Base-by-base conservation (phyloP, 2,888 invertebrate species). In the Scrobipalpa atriplicella region DNA sequence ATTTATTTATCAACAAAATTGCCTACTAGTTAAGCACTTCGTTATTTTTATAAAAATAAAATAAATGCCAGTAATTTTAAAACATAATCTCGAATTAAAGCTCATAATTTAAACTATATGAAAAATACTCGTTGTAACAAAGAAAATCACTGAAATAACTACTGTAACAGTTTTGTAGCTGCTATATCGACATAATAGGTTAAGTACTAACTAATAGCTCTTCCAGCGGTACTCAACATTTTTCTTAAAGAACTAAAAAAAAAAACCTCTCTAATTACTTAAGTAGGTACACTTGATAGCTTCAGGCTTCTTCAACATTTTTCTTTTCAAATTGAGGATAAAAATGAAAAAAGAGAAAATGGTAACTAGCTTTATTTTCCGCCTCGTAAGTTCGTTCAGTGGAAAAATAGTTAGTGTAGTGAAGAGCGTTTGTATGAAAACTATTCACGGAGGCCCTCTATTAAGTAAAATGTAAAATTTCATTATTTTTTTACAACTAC, bases 111-210 rank as follows among this genome's bases (percentile, higher is more conserved):
- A 47, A n/a, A 47, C n/a, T n/a, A n/a, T 47, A 16, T n/a, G n/a
- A 47, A 16, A 47, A 47, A 47, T 47, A 47, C 47, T 47, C 16
- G 16, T 47, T 52, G 52, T 9, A 19, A 52, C 52, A 21, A 19
- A 19, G 52, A 11, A 52, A 52, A 52, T 52, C 52, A 52, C 47
- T 43, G 43, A 13, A 43, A 19, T 52, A 52, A 52, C 51, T 56
- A 56, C 54, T 56, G 54, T 19, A 56, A 56, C 54, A 21, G 54
- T 56, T 56, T 56, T 56, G 54, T 56, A 56, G 21, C 54, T 19
- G 54, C 54, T 56, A 10, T 21, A 29, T 56, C 54, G 19, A 56
- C 29, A 13, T 56, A 56, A 56, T 56, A 56, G 54, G 54, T 21
- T 21, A 6, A 56, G 21, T 21, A 56, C 29, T 56, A 21, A 56